Percentiles rank a stretch among this genome's conserved stretches.
Conservation (phyloP, 2,888 invertebrate genomes). For the Icerya purchasi region DNA sequence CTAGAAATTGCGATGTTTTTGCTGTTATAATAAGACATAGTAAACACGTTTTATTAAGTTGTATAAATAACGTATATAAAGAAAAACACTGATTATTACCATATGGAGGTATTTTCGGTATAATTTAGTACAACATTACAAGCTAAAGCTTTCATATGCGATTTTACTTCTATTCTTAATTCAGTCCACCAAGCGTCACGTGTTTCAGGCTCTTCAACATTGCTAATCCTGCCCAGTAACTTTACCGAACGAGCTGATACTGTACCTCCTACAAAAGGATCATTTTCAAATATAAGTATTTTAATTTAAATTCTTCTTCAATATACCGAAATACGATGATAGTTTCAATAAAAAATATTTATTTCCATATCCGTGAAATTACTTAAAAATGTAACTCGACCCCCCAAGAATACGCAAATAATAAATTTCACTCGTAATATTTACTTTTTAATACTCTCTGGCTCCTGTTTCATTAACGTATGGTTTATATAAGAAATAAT, state of each 20-base stretch:
- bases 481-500: too few species aligned
- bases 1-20: background rate
- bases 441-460: too few species aligned
- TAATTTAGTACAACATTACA: slow-evolving; percentile 91
- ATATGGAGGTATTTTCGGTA: slow-evolving; percentile 75
- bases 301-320: too few species aligned
- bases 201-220: slow-evolving; percentile 72
- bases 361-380: too few species aligned
- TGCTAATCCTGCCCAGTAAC: slow-evolving; percentile 54
- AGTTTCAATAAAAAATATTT: too few species aligned
- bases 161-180: slow-evolving; percentile 78
- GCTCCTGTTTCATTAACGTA: too few species aligned
- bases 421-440: too few species aligned
- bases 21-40: background rate
- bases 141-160: slow-evolving; percentile 74
- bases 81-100: slow-evolving; percentile 36
- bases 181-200: slow-evolving; percentile 96
- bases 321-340: too few species aligned
- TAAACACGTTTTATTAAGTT: background rate
- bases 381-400: too few species aligned
- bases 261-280: slow-evolving; percentile 42
- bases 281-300: too few species aligned
- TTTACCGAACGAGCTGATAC: slow-evolving; percentile 70
- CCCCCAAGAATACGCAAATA: too few species aligned
- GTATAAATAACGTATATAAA: background rate